Conservation (phyloP, 30 jellyfish, hydroid and myxozoan species). For the Cassiopea xamachana region DNA sequence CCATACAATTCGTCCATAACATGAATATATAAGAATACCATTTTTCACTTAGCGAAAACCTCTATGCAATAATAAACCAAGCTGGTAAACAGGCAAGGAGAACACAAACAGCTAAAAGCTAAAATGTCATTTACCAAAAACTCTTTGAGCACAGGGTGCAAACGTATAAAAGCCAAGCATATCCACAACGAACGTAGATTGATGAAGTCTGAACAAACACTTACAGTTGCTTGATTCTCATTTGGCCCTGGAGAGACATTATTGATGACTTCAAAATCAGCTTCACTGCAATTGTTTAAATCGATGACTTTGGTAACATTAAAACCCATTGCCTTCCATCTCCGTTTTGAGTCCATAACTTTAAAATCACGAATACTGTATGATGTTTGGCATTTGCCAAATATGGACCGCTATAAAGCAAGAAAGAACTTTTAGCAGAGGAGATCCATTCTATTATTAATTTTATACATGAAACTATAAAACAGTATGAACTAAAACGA, state of each 20-base stretch:
- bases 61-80: no score
- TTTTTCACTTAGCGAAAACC: no score
- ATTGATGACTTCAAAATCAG: conserved; percentile 49
- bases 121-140: no score
- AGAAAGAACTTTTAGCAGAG: background rate
- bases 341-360: conserved; percentile 16
- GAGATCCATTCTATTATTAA: background rate
- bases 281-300: conserved; percentile 51
- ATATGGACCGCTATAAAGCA: conserved; percentile 32
- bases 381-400: conserved; percentile 75
- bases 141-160: no score
- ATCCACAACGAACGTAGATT: background rate
- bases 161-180: background rate
- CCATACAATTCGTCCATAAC: no score
- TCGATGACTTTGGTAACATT: conserved; percentile 72
- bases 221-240: conserved; percentile 36
- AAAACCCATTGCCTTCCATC: conserved; percentile 46
- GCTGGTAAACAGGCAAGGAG: no score
- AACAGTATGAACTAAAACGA: no score
- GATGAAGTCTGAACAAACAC: background rate
- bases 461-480: no score
- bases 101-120: no score
- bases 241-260: conserved; percentile 56
- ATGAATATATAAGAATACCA: no score
- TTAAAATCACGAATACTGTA: conserved; percentile 57